A percentile compares a stretch with the other conserved stretches of the same genome.
These are phyloP conservation scores for Sinocyclocheilus maitianheensis DNA, from an alignment of 2,113 vertebrate species.

Conservation along the genomic window DNA sequence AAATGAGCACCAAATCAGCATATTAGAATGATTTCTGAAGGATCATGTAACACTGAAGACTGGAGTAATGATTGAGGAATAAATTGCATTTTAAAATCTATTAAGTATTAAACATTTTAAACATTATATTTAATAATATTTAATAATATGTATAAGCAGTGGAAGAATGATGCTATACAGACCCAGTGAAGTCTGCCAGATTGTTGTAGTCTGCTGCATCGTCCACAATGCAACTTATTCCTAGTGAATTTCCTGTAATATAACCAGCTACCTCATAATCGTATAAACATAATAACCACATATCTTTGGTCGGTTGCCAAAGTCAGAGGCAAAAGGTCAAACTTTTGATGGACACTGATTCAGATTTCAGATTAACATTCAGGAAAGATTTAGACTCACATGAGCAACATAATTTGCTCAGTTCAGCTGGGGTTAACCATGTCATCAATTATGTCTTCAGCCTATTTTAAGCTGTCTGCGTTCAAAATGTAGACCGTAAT, in stretches of 20 bases:
- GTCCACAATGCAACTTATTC: not conserved
- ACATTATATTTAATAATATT: too few relatives aligned
- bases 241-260: not conserved
- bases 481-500: not conserved
- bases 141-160: not conserved
- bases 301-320: not conserved
- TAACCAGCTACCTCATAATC: not conserved
- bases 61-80: not conserved
- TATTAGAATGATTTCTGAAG: too few relatives aligned
- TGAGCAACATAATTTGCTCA: conserved; percentile 71
- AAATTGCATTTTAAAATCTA: not conserved
- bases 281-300: not conserved
- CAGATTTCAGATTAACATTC: conserved; percentile 56
- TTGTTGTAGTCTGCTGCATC: not conserved
- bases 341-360: not conserved
- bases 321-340: not conserved
- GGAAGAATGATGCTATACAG: not conserved
- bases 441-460: conserved; percentile 63
- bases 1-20: too few relatives aligned
- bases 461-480: not conserved
- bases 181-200: not conserved
- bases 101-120: too few relatives aligned
- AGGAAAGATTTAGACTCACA: conserved; percentile 66
- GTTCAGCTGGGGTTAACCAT: conserved; percentile 73
- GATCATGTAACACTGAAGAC: too few relatives aligned